phyloP scores from a whole-genome alignment of 2,888 invertebrate species.

The Luperina testacea region DNA sequence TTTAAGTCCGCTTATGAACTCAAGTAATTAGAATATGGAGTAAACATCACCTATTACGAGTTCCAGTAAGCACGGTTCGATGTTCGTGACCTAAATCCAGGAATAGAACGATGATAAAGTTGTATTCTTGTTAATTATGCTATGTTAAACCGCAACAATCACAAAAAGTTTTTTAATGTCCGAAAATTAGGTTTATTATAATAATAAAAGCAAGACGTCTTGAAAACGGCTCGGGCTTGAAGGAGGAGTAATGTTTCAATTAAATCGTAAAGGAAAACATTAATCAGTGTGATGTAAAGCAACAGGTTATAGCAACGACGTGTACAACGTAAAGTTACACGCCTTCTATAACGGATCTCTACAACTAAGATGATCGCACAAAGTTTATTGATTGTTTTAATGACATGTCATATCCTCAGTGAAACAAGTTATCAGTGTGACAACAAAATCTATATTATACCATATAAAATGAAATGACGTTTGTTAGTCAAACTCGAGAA shows the following conservation, averaged over 20 bases:
- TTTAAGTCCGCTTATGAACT: constrained; percentile 55
- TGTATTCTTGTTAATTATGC: constrained; percentile 71
- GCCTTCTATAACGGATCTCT: constrained; percentile 28
- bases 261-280: constrained; percentile 70
- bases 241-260: constrained; percentile 70
- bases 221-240: constrained; percentile 55
- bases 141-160: constrained; percentile 74
- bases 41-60: constrained; percentile 66
- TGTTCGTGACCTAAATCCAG: constrained; percentile 72
- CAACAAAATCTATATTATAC: background rate
- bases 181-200: constrained; percentile 77
- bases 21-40: constrained; percentile 67
- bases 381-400: constrained; percentile 30
- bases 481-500: no score
- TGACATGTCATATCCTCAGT: constrained; percentile 17
- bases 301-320: constrained; percentile 48
- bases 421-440: background rate
- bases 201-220: constrained; percentile 68
- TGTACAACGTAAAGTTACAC: constrained; percentile 26
- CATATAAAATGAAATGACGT: no score
- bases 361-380: constrained; percentile 21
- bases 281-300: constrained; percentile 66
- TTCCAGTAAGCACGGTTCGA: constrained; percentile 62
- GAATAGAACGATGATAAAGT: constrained; percentile 71
- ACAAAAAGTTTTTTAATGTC: constrained; percentile 72